Evolutionary conservation across 2,888 invertebrate species (phyloP), one percentile per base, ranked within the genome.

Genomic region (Pristionchus arcanus): DNA sequence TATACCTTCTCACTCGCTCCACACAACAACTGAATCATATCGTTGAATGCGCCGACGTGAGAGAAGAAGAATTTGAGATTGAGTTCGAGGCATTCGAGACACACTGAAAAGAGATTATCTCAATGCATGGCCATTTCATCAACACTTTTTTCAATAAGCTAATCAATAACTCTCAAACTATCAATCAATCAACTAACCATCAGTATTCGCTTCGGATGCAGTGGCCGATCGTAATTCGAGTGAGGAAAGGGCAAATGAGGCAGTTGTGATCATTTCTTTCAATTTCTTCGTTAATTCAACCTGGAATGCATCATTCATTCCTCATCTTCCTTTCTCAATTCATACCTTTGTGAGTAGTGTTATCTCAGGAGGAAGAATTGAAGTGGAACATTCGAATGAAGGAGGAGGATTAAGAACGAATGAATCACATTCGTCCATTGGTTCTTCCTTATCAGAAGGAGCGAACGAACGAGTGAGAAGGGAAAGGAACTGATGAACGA

Each of bases 61-160:
- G 87, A n/a, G 55, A 87, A 59, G 87, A 87, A 87, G 87, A 87
- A 87, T n/a, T 87, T 87, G 28, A 87, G 53, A 68, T 87, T 66
- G 21, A 66, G 49, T 87, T 87, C 87, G 21, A 87, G 87, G 28
- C n/a, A 68, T 25, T 87, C 87, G 28, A 87, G 53, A 49, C 66
- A 87, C 21, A 68, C 87, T 87, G 59, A 34, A 68, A 49, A 28
- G 15, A 63, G 25, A 11, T 16, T 1, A 34, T 28, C 16, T 25
- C n/a, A n/a, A n/a, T n/a, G n/a, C n/a, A n/a, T n/a, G n/a, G n/a
- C n/a, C n/a, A n/a, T n/a, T n/a, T n/a, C n/a, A n/a, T n/a, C n/a
- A n/a, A n/a, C n/a, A n/a, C n/a, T n/a, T n/a, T n/a, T n/a, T n/a
- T n/a, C n/a, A n/a, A n/a, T n/a, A n/a, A n/a, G n/a, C n/a, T n/a